Percentiles rank a stretch among this genome's conserved stretches.
These are phyloP conservation scores for Carterocephalus palaemon DNA, from an alignment of 2,888 invertebrate genomes.

Conservation along the genomic window DNA sequence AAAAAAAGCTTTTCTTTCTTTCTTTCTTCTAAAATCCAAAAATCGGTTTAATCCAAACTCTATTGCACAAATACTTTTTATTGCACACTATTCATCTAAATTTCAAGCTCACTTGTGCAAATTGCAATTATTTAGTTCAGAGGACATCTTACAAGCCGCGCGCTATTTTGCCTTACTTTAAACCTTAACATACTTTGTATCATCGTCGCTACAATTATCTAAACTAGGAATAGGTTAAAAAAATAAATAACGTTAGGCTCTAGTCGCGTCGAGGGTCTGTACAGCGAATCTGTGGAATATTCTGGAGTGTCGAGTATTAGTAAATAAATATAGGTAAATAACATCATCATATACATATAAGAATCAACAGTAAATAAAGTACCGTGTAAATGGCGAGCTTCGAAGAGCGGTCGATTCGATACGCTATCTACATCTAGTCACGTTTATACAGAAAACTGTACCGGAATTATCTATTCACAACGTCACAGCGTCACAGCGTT, in stretches of 20 bases:
- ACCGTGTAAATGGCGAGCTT: conserved; percentile 11
- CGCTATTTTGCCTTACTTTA: too few relatives aligned
- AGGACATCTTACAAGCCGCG: too few relatives aligned
- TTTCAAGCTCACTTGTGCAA: too few relatives aligned
- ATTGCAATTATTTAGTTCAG: too few relatives aligned
- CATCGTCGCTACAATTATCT: background rate
- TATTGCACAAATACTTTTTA: too few relatives aligned
- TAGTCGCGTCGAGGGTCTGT: conserved; percentile 13
- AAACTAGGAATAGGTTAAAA: conserved; percentile 15
- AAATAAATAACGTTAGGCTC: conserved; percentile 18
- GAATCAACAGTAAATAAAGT: conserved; percentile 18
- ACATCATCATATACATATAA: conserved; percentile 15
- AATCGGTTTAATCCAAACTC: too few relatives aligned
- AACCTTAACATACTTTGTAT: conserved; percentile 12
- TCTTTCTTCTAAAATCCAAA: too few relatives aligned
- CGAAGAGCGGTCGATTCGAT: conserved; percentile 2
- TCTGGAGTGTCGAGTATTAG: conserved; percentile 22
- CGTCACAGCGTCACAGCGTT: too few relatives aligned
- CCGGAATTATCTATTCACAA: conserved; percentile 15
- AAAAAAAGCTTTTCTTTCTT: too few relatives aligned
- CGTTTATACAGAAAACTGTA: conserved; percentile 22
- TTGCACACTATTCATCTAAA: too few relatives aligned
- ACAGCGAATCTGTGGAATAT: conserved; percentile 25
- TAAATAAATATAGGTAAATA: conserved; percentile 18
- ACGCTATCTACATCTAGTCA: conserved; percentile 5